Conservation (phyloP, 2,797 vertebrate genomes). For the Nyctibius grandis region DNA sequence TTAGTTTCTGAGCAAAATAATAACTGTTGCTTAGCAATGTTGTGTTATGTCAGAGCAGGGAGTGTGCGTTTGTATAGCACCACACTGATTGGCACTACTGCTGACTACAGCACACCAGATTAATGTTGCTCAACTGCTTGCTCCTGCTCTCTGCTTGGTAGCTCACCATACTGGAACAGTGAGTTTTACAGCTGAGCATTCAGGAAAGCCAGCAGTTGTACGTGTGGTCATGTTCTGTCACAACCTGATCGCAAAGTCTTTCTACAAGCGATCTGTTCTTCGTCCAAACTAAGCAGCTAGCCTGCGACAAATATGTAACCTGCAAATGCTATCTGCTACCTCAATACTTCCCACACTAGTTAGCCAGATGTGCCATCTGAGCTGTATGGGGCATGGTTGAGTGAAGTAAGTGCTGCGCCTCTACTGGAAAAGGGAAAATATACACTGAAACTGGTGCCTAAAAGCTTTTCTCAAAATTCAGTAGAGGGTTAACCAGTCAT, state of each 20-base stretch:
- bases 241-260: background rate
- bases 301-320: background rate
- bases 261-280: background rate
- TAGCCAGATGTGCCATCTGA: background rate
- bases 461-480: background rate
- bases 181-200: background rate
- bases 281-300: background rate
- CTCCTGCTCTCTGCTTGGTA: background rate
- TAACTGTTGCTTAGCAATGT: background rate
- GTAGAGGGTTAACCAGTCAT: background rate
- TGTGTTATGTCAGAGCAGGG: background rate
- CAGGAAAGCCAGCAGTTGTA: background rate
- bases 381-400: background rate
- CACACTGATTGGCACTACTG: background rate
- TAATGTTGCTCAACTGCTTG: background rate
- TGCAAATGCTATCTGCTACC: background rate
- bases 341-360: rapidly evolving
- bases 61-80: background rate
- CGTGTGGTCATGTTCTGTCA: background rate
- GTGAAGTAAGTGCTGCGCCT: background rate
- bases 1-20: background rate
- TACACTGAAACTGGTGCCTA: background rate
- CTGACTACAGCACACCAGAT: background rate
- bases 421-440: background rate
- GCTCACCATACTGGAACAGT: background rate